Evolutionary conservation across 2,113 vertebrate genomes (phyloP), one percentile per base, ranked within the genome.

Genomic region (Ciconia stormi): DNA sequence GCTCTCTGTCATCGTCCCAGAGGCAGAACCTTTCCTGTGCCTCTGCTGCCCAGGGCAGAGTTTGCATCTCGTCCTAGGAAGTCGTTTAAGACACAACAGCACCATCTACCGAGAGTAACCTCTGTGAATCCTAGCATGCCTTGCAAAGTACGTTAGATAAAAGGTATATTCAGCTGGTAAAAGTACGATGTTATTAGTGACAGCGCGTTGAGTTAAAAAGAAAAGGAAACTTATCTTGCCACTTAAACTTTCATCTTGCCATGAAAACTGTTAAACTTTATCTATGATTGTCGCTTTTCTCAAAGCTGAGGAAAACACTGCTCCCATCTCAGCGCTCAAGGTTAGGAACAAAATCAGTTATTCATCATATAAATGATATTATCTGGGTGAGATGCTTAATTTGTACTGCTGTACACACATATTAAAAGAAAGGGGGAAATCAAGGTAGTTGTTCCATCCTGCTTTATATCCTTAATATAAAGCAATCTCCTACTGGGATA

Each of bases 11-110:
- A 34, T 18, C 10, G 1, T 22, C 23, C 7, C 26, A 44, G 62
- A 63, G 56, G 69, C 56, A 74, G 30, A 85, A 82, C 26, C 38
- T 47, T 67, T 38, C 16, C 14, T 19, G 46, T 19, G 23, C 58
- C 81, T 63, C 49, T 27, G 0, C 13, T 52, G 50, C 53, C 23
- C 17, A 4, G 2, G 56, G 29, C 65, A 79, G 47, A 2, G 13
- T 40, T 89, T 61, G 66, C 49, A 13, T 16, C 34, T 1, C 25
- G 7, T 59, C 29, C 53, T 70, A 13, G 52, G 44, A 53, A 67
- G 27, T 3, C 27, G 62, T 96, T 96, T 40, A 49, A 97, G 47
- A 88, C 80, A 59, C 92, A 95, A 80, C 42, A 96, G 91, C 88
- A 97, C 89, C 95, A 96, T 58, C 87, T 97, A 89, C 83, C 6